Conservation (phyloP, 2,888 invertebrate genomes). For the Phragmatobia fuliginosa region DNA sequence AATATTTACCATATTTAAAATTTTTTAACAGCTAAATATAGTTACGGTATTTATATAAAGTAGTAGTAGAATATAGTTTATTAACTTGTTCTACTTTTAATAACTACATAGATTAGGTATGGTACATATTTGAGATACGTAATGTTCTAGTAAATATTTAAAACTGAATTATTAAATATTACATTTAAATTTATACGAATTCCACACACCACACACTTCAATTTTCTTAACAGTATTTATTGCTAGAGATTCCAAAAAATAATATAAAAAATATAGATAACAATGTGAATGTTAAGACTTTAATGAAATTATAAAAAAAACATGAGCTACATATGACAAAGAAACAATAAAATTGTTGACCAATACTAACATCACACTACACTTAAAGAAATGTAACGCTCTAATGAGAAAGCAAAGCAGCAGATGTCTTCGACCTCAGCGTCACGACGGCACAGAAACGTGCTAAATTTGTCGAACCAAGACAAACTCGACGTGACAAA, state of each 20-base stretch:
- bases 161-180: not conserved
- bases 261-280: not conserved
- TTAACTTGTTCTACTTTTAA: too few species aligned
- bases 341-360: conserved; percentile 35
- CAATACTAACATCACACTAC: conserved; percentile 46
- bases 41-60: too few species aligned
- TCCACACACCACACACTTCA: too few species aligned
- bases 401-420: conserved; percentile 80
- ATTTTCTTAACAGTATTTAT: not conserved
- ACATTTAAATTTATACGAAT: too few species aligned
- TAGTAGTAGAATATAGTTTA: too few species aligned
- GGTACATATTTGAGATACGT: too few species aligned
- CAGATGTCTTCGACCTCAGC: conserved; percentile 74
- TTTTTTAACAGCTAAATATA: too few species aligned
- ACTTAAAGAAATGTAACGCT: conserved; percentile 75
- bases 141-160: not conserved
- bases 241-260: too few species aligned
- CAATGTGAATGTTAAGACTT: not conserved
- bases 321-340: conserved; percentile 7
- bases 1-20: not conserved
- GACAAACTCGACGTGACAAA: conserved; percentile 78
- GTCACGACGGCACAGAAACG: conserved; percentile 75
- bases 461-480: conserved; percentile 79
- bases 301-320: conserved; percentile 10
- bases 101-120: too few species aligned